Evolutionary conservation across 2,113 vertebrate species (phyloP).

Genomic region (Malaclemys terrapin): DNA sequence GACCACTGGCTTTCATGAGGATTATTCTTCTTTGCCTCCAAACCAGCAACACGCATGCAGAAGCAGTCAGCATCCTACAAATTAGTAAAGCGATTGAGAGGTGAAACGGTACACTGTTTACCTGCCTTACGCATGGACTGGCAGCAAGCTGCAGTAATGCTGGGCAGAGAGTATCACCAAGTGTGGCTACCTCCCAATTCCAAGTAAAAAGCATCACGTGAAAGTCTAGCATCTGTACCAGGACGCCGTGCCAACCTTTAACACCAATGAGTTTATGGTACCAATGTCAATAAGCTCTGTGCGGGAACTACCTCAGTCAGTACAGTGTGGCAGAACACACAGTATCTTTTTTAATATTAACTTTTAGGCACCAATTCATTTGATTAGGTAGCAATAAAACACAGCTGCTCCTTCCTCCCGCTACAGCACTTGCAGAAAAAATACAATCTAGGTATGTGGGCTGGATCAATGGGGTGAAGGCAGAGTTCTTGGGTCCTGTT

Average conservation of each 20-base stretch:
- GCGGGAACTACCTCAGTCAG: constrained; percentile 1
- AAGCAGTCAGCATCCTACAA: background rate
- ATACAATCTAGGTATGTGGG: constrained; percentile 4
- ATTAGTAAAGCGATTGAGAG: background rate
- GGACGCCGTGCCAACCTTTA: background rate
- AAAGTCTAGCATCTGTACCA: fast-evolving
- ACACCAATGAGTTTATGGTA: background rate
- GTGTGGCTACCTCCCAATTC: background rate
- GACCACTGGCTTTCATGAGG: background rate
- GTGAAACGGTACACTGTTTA: fast-evolving
- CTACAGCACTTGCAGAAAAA: background rate
- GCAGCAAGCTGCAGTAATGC: background rate
- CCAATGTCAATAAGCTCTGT: background rate
- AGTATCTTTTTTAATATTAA: constrained; percentile 12
- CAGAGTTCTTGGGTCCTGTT: background rate
- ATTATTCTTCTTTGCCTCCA: background rate
- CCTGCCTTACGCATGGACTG: background rate
- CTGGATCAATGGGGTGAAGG: background rate
- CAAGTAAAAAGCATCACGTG: background rate
- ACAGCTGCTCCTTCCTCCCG: background rate
- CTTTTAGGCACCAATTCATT: constrained; percentile 34
- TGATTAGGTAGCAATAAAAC: constrained; percentile 1
- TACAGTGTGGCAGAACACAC: background rate
- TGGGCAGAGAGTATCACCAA: background rate
- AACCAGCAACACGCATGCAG: background rate